Evolutionary conservation across 2,888 invertebrate species (phyloP), one percentile per base, ranked within the genome.

Genomic region (Epistrophella euchroma): DNA sequence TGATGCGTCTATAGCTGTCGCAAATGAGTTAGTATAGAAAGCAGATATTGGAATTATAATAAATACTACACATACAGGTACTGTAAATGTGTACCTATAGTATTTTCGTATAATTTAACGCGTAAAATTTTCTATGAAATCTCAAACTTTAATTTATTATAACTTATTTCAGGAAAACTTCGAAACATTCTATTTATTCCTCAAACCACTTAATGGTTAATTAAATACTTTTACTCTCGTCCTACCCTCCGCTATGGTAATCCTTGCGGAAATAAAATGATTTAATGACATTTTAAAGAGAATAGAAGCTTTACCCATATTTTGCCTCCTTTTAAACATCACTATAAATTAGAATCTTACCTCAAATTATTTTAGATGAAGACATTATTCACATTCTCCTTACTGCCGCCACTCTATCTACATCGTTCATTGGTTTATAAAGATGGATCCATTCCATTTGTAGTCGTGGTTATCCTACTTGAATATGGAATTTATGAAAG

Each of bases 391-490:
- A 2, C 35, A n/a, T 6, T 0, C 6, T 4, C 22, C 2, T 9
- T 3, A 37, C 11, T 35, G 2, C 9, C 7, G 37, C 5, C 3
- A n/a, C 15, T 6, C 25, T 25, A 28, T 52, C 15, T 7, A 28
- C 25, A 52, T 28, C 25, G 6, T 58, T 35, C 11, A 9, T 60
- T 40, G 15, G 22, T 28, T 3, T 10, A 3, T 11, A 25, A 15
- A 11, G 22, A 50, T 58, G 40, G 60, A 43, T 62, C 10, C 17
- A 19, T 17, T 47, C n/a, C n/a, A n/a, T n/a, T 47, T 17, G 22
- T 17, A 66, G 7, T 32, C 66, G 4, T 32, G 66, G 66, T 35
- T 47, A 32, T 47, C 66, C 64, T n/a, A n/a, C n/a, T 32, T 64
- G 13, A 45, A 66, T n/a, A n/a, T 35, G 15, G 6, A 66, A 45